Percentiles rank a stretch among this genome's conserved stretches.
Evolutionary conservation across 2,888 invertebrate species (phyloP).

Genomic region (Stramonita haemastoma): DNA sequence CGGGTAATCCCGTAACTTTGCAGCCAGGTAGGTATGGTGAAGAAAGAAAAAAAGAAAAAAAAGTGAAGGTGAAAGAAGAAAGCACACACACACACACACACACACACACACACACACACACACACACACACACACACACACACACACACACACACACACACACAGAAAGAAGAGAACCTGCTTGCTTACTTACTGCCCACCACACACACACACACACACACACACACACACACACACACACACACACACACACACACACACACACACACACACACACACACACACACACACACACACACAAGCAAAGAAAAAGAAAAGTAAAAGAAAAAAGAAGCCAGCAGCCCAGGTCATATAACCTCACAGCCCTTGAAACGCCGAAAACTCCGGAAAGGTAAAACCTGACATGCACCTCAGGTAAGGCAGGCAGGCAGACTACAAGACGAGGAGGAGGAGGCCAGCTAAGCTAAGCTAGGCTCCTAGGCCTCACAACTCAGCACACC

Average conservation of each 20-base stretch:
- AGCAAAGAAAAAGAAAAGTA: too few relatives aligned
- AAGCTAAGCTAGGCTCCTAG: too few relatives aligned
- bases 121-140: neutral
- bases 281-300: too few relatives aligned
- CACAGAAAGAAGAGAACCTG: neutral
- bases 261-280: too few relatives aligned
- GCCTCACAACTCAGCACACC: neutral
- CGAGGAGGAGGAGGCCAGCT: too few relatives aligned
- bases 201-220: neutral
- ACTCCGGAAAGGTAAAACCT: neutral
- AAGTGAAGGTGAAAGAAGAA: neutral
- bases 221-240: slow-evolving; percentile 10
- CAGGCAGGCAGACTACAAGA: neutral
- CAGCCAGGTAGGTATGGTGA: too few relatives aligned
- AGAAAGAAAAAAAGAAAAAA: neutral
- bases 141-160: neutral
- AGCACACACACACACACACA: neutral
- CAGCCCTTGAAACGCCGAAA: too few relatives aligned
- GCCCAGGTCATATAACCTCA: too few relatives aligned
- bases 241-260: too few relatives aligned
- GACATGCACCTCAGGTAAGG: neutral
- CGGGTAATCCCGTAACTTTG: too few relatives aligned
- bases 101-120: neutral
- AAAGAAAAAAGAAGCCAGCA: too few relatives aligned
- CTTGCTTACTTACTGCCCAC: too few relatives aligned